These are phyloP conservation scores for Globicephala melas DNA, from an alignment of 2,113 vertebrate species.

Conservation along the genomic window DNA sequence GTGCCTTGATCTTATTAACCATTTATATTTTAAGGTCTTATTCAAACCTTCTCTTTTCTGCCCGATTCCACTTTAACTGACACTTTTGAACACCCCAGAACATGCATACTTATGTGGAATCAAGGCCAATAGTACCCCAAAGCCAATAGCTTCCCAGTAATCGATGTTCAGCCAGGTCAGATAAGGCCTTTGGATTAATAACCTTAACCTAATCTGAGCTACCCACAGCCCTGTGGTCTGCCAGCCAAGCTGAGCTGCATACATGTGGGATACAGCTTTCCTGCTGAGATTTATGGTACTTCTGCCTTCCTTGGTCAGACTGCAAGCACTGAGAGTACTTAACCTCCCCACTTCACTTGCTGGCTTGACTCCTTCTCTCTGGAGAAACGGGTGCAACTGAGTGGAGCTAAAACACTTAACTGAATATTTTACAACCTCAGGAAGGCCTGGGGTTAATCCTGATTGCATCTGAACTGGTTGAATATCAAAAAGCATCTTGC, in stretches of 20 bases:
- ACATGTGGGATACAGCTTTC: not conserved
- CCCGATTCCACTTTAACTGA: not conserved
- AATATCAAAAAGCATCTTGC: not conserved
- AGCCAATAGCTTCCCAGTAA: not conserved
- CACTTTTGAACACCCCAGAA: not conserved
- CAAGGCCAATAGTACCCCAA: not conserved
- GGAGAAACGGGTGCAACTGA: not conserved
- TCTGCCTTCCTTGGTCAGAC: not conserved
- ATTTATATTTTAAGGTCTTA: not conserved
- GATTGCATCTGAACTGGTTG: not conserved
- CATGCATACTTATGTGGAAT: not conserved
- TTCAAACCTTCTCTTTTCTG: not conserved
- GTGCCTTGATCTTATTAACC: not conserved
- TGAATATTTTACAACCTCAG: not conserved
- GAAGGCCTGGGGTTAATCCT: not conserved
- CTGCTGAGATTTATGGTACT: not conserved
- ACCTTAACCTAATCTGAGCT: constrained; percentile 19
- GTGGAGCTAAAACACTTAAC: not conserved
- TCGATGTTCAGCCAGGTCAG: not conserved
- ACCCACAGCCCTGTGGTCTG: not conserved
- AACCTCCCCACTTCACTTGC: not conserved
- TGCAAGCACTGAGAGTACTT: not conserved
- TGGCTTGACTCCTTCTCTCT: not conserved
- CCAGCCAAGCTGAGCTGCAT: not conserved
- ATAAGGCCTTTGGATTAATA: not conserved